phyloP scores from a whole-genome alignment of 2,113 vertebrate species.

The Brevimyrus niger region DNA sequence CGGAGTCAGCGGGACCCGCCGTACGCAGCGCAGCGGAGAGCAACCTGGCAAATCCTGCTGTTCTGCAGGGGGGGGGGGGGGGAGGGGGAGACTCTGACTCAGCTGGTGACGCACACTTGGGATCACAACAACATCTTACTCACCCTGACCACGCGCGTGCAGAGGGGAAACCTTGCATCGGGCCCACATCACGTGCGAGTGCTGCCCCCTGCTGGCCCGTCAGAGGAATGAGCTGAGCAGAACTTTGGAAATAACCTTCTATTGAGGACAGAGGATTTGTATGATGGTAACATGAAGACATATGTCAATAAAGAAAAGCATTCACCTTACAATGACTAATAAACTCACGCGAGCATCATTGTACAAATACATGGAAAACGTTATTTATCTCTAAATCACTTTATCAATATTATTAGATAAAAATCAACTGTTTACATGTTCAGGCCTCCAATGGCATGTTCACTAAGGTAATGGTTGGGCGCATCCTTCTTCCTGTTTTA shows the following conservation, averaged over 20 bases:
- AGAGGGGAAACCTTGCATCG: not conserved
- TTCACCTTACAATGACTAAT: not conserved
- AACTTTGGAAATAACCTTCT: not conserved
- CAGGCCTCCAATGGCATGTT: not conserved
- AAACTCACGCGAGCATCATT: not conserved
- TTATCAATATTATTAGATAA: not conserved
- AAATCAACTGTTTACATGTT: not conserved
- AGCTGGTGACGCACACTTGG: conserved; percentile 10
- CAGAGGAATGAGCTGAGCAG: not conserved
- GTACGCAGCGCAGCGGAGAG: not conserved
- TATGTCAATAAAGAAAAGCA: not conserved
- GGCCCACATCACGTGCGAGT: conserved; percentile 26
- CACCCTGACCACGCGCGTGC: not conserved
- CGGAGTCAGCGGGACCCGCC: not conserved
- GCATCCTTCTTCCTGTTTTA: not conserved
- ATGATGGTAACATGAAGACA: not conserved
- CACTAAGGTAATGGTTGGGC: not conserved
- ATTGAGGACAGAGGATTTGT: not conserved
- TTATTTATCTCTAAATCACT: not conserved
- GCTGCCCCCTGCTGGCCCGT: conserved; percentile 46
- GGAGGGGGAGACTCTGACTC: not conserved
- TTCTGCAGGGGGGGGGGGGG: not conserved
- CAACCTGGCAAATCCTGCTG: not conserved
- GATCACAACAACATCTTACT: conserved; percentile 11
- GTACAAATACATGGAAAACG: not conserved